These are phyloP conservation scores for Aphodius sticticus DNA, from an alignment of 2,888 invertebrate genomes.

Conservation along the genomic window DNA sequence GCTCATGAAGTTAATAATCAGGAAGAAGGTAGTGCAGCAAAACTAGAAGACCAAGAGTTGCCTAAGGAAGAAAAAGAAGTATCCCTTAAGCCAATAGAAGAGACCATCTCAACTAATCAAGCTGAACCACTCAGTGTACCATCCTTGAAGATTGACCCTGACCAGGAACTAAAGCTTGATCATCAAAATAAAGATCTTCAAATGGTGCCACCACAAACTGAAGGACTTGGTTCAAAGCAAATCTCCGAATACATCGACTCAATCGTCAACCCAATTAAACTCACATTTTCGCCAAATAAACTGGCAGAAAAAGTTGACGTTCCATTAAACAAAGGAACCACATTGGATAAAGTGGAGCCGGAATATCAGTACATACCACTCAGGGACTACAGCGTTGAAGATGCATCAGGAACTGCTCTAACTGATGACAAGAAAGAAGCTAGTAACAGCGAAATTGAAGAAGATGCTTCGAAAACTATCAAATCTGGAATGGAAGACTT, in stretches of 20 bases:
- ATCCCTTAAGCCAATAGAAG: background rate
- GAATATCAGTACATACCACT: constrained; percentile 31
- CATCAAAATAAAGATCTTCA: background rate
- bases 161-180: background rate
- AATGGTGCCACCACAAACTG: background rate
- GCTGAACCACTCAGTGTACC: too few relatives aligned
- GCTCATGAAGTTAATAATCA: background rate
- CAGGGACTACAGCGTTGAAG: constrained; percentile 25
- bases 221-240: background rate
- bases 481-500: background rate
- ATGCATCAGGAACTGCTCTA: background rate
- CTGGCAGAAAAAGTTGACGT: background rate
- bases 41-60: constrained; percentile 15
- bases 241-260: constrained; percentile 30
- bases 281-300: constrained; percentile 20
- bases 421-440: background rate
- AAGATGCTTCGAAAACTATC: background rate
- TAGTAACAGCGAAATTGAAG: too few relatives aligned
- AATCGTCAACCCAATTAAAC: constrained; percentile 27
- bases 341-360: constrained; percentile 12
- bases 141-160: too few relatives aligned
- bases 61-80: constrained; percentile 10
- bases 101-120: background rate
- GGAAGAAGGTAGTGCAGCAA: background rate
- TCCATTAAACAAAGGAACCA: background rate